These are phyloP conservation scores for Copidosoma aretas DNA, from an alignment of 2,888 invertebrate species.

Conservation along the genomic window DNA sequence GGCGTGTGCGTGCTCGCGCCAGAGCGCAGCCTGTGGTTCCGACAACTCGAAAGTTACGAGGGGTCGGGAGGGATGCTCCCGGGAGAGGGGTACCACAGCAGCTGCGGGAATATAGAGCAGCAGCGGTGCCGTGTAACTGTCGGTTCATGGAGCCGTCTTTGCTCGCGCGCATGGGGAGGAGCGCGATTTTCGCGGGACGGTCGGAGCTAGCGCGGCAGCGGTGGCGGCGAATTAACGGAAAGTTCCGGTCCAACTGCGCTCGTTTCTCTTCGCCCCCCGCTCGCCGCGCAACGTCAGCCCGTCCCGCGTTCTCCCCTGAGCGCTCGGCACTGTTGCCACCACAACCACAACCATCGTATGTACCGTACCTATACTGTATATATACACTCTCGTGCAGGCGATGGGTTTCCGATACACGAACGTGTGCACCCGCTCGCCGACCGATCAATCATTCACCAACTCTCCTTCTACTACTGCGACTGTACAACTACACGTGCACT, in stretches of 20 bases:
- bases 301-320: too few relatives aligned
- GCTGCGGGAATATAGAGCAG: neutral
- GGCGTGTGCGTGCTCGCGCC: neutral
- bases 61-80: too few relatives aligned
- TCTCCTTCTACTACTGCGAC: neutral
- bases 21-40: neutral
- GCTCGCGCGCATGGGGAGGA: neutral
- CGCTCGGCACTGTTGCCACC: too few relatives aligned
- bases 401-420: too few relatives aligned
- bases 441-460: conserved; percentile 4
- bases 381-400: too few relatives aligned
- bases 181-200: neutral
- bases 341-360: too few relatives aligned
- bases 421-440: conserved; percentile 15
- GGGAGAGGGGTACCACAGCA: too few relatives aligned
- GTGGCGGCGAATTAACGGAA: conserved; percentile 36
- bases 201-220: conserved; percentile 10
- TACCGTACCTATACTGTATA: too few relatives aligned
- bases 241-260: conserved; percentile 34
- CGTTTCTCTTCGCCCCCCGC: neutral
- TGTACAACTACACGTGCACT: too few relatives aligned
- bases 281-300: conserved; percentile 23
- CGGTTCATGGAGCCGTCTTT: neutral
- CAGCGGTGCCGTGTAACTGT: neutral
- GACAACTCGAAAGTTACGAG: neutral